Conservation (phyloP, 2,888 invertebrate genomes). For the Apotomis betuletana region DNA sequence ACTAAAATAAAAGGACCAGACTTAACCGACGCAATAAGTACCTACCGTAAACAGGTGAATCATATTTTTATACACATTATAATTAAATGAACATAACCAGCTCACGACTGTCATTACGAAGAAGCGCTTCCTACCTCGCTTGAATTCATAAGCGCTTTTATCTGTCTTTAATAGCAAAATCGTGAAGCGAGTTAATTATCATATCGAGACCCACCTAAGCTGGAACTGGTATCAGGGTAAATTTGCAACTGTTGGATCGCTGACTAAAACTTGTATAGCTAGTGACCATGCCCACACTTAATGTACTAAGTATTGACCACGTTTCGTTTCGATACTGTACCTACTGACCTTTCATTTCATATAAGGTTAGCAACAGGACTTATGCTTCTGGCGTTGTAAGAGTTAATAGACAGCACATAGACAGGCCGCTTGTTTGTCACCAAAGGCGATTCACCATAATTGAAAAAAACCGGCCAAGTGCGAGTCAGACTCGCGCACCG, state of each 20-base stretch:
- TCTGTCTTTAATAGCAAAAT: constrained; percentile 46
- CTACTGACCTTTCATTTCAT: no score
- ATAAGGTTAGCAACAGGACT: no score
- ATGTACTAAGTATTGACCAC: no score
- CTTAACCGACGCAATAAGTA: background rate
- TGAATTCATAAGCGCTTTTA: constrained; percentile 52
- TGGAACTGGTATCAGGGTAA: constrained; percentile 24
- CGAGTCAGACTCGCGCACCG: no score
- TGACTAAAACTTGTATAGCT: background rate
- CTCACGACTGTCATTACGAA: constrained; percentile 47
- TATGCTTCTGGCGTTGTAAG: no score
- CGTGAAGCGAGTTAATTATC: constrained; percentile 26
- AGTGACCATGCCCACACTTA: background rate
- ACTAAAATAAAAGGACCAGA: no score
- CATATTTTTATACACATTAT: constrained; percentile 49
- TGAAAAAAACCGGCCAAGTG: no score
- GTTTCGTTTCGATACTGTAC: no score
- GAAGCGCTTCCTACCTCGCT: constrained; percentile 53
- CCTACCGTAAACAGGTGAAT: constrained; percentile 49
- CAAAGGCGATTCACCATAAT: no score
- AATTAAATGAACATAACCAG: constrained; percentile 50
- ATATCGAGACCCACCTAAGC: constrained; percentile 26
- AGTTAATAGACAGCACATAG: no score
- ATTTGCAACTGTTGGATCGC: background rate
- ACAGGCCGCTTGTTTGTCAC: no score